Evolutionary conservation across 2,888 invertebrate species (phyloP).

Genomic region (Meloe dianella): DNA sequence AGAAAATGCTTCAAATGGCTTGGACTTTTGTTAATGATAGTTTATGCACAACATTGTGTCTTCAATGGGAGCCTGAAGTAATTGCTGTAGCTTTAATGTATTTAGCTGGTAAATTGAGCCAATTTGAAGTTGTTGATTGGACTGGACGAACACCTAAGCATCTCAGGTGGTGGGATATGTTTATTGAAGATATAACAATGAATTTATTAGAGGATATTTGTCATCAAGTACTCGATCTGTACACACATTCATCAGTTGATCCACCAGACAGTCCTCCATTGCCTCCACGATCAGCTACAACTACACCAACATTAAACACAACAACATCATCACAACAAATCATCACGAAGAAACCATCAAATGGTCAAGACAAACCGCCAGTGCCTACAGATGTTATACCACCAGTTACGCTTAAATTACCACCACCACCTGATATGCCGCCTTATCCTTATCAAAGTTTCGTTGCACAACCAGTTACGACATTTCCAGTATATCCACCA

Average conservation of each 20-base stretch:
- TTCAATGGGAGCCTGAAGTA: conserved; percentile 99
- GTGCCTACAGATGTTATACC: conserved; percentile 35
- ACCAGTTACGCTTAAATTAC: conserved; percentile 14
- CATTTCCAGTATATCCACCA: conserved; percentile 36
- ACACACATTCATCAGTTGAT: conserved; percentile 66
- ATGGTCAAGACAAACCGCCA: conserved; percentile 63
- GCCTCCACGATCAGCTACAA: conserved; percentile 48
- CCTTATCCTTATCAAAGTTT: conserved; percentile 54
- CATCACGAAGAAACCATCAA: background rate
- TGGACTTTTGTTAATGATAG: conserved; percentile 99
- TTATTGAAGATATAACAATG: conserved; percentile 93
- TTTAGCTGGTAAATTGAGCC: conserved; percentile 92
- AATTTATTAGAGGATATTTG: conserved; percentile 96
- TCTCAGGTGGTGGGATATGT: conserved; percentile 97
- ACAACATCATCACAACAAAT: background rate
- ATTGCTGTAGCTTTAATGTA: conserved; percentile 97
- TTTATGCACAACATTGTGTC: conserved; percentile 92
- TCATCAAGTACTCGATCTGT: conserved; percentile 92
- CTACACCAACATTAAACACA: background rate
- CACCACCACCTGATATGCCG: conserved; percentile 51
- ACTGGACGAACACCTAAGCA: conserved; percentile 77
- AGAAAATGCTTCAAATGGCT: conserved; percentile 98
- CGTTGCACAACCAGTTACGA: conserved; percentile 45
- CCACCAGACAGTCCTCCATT: conserved; percentile 72
- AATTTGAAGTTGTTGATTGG: conserved; percentile 96